phyloP scores from a whole-genome alignment of 2,113 vertebrate species.

The Tiliqua scincoides region DNA sequence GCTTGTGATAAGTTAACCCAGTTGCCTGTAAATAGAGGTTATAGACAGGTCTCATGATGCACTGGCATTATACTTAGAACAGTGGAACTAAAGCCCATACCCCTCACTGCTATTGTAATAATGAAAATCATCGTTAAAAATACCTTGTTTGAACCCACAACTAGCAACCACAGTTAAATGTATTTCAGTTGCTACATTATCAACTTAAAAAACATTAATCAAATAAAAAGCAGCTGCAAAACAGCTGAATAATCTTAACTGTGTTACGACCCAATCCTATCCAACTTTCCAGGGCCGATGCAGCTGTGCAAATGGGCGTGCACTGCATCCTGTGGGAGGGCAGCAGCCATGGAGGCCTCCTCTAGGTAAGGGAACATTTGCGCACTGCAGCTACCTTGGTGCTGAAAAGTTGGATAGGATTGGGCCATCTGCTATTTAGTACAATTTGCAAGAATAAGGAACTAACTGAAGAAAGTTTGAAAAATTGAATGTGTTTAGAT shows the following conservation, averaged over 20 bases:
- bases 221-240: neutral
- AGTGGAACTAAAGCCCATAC: neutral
- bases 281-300: no score
- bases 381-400: no score
- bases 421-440: neutral
- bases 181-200: neutral
- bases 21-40: neutral
- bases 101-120: neutral
- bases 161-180: neutral
- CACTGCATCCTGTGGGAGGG: no score
- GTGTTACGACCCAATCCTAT: no score
- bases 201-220: neutral
- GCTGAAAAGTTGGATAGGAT: no score
- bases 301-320: no score
- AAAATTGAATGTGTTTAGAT: neutral
- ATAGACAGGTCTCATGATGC: neutral
- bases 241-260: neutral
- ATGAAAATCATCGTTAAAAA: neutral
- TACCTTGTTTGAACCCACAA: neutral
- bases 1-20: neutral
- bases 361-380: no score
- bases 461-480: neutral
- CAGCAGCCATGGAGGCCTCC: no score
- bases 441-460: neutral
- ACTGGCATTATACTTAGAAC: neutral